Evolutionary conservation across 2,113 vertebrate genomes (phyloP), one percentile per base, ranked within the genome.

Genomic region (Pseudorhombus dupliciocellatus): DNA sequence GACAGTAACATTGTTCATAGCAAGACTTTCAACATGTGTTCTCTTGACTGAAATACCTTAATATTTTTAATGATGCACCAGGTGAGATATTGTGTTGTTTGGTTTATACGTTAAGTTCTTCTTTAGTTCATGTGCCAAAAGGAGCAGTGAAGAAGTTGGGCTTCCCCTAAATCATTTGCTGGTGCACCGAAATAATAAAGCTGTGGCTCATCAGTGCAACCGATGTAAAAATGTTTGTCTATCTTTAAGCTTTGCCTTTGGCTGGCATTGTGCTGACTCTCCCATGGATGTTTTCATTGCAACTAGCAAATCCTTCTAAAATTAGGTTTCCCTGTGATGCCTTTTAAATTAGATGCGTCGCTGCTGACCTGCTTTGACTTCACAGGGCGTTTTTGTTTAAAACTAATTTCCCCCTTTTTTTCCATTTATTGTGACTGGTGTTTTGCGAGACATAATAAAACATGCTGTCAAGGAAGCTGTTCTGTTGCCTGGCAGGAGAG

Each of bases 241-340:
- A 51, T 70, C 52, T 53, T 56, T 54, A 79, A 79, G 57, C 66
- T 72, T 53, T 66, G 58, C 66, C 66, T 65, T 58, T 73, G 75
- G 64, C 77, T 66, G 73, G 40, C 77, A 77, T 71, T 48, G 53
- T 40, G n/a, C 60, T 80, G 75, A 84, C 76, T 79, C 62, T 75
- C 62, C n/a, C 28, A 25, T 76, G 59, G 69, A 79, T 62, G 76
- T 85, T 88, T 85, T 89, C 63, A 71, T 80, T 81, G 66, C 8
- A 3, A 77, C 25, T 20, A 70, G 77, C 74, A 77, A 75, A 84
- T 87, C 78, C 70, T 31, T 48, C 42, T 44, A 70, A 85, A 84
- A 88, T 81, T 77, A 73, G 50, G 81, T 84, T 73, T 80, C 40
- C 59, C 52, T 66, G 56, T 70, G 74, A 75, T 86, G 72, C 37